phyloP scores from a whole-genome alignment of 2,113 vertebrate genomes.

The Cyprinodon brontotheroides region DNA sequence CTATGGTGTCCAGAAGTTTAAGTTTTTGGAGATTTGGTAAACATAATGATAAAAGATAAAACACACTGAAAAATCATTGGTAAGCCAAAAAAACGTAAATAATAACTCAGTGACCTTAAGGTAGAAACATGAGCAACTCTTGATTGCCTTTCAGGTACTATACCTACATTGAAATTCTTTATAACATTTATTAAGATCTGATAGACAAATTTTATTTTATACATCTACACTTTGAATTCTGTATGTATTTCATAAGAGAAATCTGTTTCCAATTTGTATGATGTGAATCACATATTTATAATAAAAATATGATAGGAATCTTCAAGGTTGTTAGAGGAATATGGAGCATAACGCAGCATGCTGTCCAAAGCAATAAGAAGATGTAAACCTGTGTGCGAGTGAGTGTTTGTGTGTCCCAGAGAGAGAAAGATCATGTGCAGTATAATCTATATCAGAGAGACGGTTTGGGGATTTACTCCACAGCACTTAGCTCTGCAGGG shows the following conservation, averaged over 20 bases:
- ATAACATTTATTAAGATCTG: too few species aligned
- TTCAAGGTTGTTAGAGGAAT: slow-evolving; percentile 49
- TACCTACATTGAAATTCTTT: not conserved
- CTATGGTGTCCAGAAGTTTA: not conserved
- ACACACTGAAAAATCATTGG: not conserved
- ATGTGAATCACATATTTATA: slow-evolving; percentile 1
- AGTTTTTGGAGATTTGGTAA: not conserved
- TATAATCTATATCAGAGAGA: slow-evolving; percentile 55
- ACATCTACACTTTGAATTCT: not conserved
- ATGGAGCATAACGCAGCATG: slow-evolving; percentile 52
- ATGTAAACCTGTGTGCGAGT: not conserved
- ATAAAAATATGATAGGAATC: slow-evolving; percentile 4
- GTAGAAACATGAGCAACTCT: not conserved
- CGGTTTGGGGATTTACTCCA: slow-evolving; percentile 61
- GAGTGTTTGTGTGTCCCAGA: not conserved
- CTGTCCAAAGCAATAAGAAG: slow-evolving; percentile 38
- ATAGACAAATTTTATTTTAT: not conserved
- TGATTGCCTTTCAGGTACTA: not conserved
- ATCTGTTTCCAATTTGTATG: not conserved
- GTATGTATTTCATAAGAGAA: not conserved
- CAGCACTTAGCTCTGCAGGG: slow-evolving; percentile 48
- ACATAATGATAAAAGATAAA: not conserved
- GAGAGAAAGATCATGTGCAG: slow-evolving; percentile 20
- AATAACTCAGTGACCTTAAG: not conserved
- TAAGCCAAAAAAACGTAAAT: not conserved